Conservation (phyloP, 2,888 invertebrate species). For the Lithophane leautieri region DNA sequence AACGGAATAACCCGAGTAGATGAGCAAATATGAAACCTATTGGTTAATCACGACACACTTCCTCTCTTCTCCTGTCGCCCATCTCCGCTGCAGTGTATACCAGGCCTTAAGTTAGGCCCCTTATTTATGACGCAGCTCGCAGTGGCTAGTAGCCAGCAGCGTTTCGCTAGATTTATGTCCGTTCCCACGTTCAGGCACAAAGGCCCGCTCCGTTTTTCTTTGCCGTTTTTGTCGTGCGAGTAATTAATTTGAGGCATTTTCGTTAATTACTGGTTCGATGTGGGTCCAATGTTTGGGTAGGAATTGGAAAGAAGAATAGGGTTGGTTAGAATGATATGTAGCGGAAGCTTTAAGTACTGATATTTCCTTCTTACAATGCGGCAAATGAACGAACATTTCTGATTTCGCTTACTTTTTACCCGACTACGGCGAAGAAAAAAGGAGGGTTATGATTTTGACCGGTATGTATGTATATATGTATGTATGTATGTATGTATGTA, state of each 20-base stretch:
- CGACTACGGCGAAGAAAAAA: too few relatives aligned
- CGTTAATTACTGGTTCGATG: conserved; percentile 38
- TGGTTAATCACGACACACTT: background rate
- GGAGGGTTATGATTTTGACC: too few relatives aligned
- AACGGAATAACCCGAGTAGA: background rate
- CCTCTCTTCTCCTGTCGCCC: too few relatives aligned
- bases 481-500: too few relatives aligned
- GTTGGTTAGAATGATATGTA: background rate
- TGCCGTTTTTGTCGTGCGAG: conserved; percentile 38
- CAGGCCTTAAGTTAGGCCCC: conserved; percentile 51
- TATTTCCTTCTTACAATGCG: background rate
- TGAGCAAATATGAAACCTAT: background rate
- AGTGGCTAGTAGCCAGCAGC: conserved; percentile 74
- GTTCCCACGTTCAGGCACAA: conserved; percentile 58
- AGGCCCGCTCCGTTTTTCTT: conserved; percentile 25
- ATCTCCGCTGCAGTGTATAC: conserved; percentile 2
- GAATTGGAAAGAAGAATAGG: conserved; percentile 1
- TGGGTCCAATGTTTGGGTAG: conserved; percentile 1
- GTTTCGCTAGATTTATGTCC: conserved; percentile 72
- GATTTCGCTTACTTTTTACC: background rate
- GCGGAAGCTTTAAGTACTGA: background rate
- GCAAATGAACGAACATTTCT: background rate
- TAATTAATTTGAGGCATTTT: conserved; percentile 55
- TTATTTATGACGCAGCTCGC: conserved; percentile 75
- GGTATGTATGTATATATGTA: too few relatives aligned